Conservation (phyloP, 2,888 invertebrate species). For the Nowickia ferox region DNA sequence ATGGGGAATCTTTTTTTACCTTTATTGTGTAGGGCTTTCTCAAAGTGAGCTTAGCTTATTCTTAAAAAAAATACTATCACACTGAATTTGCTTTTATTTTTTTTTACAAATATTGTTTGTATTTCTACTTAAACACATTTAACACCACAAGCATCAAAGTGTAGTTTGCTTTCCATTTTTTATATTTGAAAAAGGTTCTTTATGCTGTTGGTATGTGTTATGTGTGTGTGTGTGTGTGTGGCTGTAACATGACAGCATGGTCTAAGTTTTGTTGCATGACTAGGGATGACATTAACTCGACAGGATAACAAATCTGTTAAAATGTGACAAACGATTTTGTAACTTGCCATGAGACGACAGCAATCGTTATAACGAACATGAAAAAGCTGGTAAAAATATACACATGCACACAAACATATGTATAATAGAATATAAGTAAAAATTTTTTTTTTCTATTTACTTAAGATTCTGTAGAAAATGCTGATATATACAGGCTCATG, state of each 20-base stretch:
- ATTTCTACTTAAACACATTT: constrained; percentile 58
- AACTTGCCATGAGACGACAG: constrained; percentile 73
- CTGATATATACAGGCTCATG: constrained; percentile 36
- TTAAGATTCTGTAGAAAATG: constrained; percentile 26
- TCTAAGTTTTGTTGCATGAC: constrained; percentile 69
- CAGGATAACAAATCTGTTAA: constrained; percentile 83
- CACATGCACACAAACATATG: no score
- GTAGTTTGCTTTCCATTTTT: constrained; percentile 48
- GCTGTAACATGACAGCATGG: constrained; percentile 63
- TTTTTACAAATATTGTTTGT: constrained; percentile 49
- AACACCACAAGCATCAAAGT: constrained; percentile 60
- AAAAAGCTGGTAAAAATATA: constrained; percentile 13
- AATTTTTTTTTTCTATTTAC: background rate
- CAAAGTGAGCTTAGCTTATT: background rate
- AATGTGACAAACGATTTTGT: constrained; percentile 82
- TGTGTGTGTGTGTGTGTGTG: background rate
- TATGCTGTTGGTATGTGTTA: constrained; percentile 19
- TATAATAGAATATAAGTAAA: background rate
- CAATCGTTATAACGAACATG: constrained; percentile 48
- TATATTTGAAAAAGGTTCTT: constrained; percentile 52
- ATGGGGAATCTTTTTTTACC: no score
- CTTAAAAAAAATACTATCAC: background rate
- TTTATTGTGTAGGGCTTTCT: background rate
- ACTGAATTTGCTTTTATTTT: background rate
- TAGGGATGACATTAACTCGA: constrained; percentile 82